phyloP scores from a whole-genome alignment of 35 echinoderm and acorn worm genomes.

The Chiridota heheva region DNA sequence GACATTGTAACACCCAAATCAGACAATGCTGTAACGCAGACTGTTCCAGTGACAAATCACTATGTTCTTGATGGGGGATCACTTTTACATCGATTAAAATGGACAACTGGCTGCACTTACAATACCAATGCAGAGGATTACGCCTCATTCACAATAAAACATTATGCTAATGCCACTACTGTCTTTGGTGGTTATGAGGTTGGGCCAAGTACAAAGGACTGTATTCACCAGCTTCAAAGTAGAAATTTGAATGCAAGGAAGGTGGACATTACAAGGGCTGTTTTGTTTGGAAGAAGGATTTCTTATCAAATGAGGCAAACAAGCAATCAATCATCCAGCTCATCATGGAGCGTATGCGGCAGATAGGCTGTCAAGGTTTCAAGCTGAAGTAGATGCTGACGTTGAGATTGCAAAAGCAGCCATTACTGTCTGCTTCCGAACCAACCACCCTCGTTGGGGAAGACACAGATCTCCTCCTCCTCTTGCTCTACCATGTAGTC shows the following conservation, averaged over 20 bases:
- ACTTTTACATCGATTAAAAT: conserved; percentile 12
- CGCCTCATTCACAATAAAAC: not conserved
- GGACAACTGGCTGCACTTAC: no score
- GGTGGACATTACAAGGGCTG: no score
- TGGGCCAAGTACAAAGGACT: not conserved
- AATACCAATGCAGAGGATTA: no score
- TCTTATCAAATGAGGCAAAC: conserved; percentile 6
- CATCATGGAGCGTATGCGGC: conserved; percentile 15
- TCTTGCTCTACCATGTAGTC: conserved; percentile 32
- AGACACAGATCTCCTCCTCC: conserved; percentile 60
- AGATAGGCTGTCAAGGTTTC: conserved; percentile 7
- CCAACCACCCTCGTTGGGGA: conserved; percentile 44
- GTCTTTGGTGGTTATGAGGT: not conserved
- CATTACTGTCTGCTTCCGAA: conserved; percentile 11
- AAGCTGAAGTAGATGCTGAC: conserved; percentile 42
- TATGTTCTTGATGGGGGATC: not conserved
- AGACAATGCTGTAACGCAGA: conserved; percentile 6
- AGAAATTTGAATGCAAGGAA: no score
- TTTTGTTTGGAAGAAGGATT: no score
- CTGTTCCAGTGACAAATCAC: conserved; percentile 8
- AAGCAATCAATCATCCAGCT: conserved; percentile 30
- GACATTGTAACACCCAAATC: conserved; percentile 10
- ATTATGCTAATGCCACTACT: conserved; percentile 9
- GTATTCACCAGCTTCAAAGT: no score
- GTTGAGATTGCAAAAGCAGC: conserved; percentile 53